These are phyloP conservation scores for Phymorhynchus buccinoides DNA, from an alignment of 1,140 invertebrate species.

Conservation along the genomic window DNA sequence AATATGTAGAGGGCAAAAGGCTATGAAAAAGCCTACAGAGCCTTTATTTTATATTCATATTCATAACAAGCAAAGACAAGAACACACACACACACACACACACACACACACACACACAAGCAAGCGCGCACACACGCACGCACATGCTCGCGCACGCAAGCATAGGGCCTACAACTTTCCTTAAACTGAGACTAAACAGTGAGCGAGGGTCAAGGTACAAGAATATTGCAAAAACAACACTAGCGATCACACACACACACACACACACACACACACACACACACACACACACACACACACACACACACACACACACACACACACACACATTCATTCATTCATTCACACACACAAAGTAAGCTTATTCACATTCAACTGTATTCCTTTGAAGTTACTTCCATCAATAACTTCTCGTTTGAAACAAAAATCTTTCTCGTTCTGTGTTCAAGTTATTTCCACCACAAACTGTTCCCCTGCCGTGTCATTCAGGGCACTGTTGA, in stretches of 20 bases:
- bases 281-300: slow-evolving; percentile 1
- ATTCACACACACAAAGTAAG: not conserved
- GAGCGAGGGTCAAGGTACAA: no score
- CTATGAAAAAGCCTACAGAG: no score
- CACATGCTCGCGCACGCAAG: not conserved
- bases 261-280: not conserved
- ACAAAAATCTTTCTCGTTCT: not conserved
- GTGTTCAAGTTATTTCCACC: not conserved
- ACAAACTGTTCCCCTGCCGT: not conserved
- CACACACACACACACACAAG: not conserved
- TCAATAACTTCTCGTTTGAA: no score
- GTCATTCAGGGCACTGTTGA: not conserved
- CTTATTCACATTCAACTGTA: not conserved
- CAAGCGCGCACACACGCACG: not conserved
- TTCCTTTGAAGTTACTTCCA: not conserved
- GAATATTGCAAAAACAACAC: not conserved
- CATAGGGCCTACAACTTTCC: not conserved
- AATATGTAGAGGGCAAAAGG: no score
- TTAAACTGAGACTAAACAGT: no score
- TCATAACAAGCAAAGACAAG: not conserved
- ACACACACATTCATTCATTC: not conserved
- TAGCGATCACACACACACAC: not conserved
- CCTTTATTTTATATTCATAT: no score
- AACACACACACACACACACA: not conserved
- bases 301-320: not conserved